These are phyloP conservation scores for Arizona elegans DNA, from an alignment of 2,113 vertebrate species.

Conservation along the genomic window DNA sequence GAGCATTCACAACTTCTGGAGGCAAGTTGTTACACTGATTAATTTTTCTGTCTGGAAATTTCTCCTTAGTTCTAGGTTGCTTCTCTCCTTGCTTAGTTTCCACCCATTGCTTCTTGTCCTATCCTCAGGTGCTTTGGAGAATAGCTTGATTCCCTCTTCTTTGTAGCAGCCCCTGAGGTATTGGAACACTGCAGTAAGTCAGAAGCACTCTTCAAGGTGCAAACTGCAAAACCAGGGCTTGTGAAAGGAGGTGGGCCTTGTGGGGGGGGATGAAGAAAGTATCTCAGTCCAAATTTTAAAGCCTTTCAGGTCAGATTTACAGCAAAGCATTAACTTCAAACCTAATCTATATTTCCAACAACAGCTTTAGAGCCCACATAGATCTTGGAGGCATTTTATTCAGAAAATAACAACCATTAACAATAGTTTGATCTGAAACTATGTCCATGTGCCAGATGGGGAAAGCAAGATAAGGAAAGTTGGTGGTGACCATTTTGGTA, in stretches of 20 bases:
- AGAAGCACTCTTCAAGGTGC: neutral
- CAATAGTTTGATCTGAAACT: neutral
- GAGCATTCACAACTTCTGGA: too few relatives aligned
- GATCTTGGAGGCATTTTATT: neutral
- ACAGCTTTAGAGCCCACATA: neutral
- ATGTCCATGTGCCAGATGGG: neutral
- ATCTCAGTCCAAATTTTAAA: neutral
- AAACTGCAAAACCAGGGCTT: neutral
- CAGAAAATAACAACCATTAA: neutral
- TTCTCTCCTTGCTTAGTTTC: too few relatives aligned
- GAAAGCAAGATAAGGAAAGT: neutral
- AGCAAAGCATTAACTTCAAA: neutral
- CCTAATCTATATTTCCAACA: neutral
- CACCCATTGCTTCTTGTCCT: too few relatives aligned
- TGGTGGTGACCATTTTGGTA: neutral
- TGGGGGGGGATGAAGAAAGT: neutral
- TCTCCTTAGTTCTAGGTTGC: too few relatives aligned
- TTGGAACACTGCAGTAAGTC: neutral
- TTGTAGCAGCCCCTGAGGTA: too few relatives aligned
- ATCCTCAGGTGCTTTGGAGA: too few relatives aligned
- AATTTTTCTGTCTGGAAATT: too few relatives aligned
- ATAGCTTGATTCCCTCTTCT: too few relatives aligned
- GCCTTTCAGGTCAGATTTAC: neutral
- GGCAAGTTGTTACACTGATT: too few relatives aligned
- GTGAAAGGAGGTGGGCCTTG: neutral